Conservation (phyloP, 1,140 invertebrate genomes). For the Bombus huntii region DNA sequence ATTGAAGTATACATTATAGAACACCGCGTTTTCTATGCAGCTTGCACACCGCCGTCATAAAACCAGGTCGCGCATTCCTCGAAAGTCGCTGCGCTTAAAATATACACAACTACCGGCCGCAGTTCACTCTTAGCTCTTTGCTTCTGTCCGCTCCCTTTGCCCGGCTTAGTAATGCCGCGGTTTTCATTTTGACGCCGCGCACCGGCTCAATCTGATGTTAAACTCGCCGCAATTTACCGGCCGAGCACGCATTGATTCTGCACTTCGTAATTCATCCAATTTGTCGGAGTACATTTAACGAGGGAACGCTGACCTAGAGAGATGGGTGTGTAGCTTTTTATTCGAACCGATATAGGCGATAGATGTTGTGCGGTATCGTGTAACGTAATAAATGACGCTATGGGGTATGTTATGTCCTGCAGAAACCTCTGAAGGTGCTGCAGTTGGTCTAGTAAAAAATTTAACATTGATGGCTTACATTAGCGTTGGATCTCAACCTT, state of each 20-base stretch:
- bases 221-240: conserved; percentile 2
- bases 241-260: background rate
- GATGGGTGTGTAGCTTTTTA: background rate
- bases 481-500: conserved; percentile 98
- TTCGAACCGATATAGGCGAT: background rate
- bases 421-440: conserved; percentile 98
- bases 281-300: background rate
- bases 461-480: conserved; percentile 99
- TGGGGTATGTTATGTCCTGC: conserved; percentile 99
- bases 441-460: conserved; percentile 97
- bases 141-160: background rate
- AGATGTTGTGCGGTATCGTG: background rate
- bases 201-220: background rate
- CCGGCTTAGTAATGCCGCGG: too few species aligned
- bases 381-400: conserved; percentile 72
- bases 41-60: conserved; percentile 17
- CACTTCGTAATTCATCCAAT: background rate
- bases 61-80: conserved; percentile 61
- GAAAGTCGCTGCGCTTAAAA: conserved; percentile 39
- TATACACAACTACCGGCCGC: conserved; percentile 1
- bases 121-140: background rate
- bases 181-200: background rate
- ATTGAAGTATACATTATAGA: conserved; percentile 74
- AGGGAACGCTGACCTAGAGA: too few species aligned
- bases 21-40: conserved; percentile 46